Evolutionary conservation across 2,113 vertebrate species (phyloP).

Genomic region (Mobula hypostoma): DNA sequence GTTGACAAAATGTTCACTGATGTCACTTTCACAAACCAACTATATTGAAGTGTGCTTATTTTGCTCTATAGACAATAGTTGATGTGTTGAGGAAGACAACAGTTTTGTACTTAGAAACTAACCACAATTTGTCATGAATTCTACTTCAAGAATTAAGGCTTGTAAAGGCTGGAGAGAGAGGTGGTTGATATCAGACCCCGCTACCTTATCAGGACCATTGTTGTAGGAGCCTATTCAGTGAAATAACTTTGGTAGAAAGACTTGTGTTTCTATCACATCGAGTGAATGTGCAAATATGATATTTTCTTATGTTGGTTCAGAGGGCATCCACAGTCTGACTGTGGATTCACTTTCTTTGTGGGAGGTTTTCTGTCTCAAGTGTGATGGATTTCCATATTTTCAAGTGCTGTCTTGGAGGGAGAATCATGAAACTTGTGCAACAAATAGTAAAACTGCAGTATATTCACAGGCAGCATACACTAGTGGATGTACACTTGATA

Average conservation of each 20-base stretch:
- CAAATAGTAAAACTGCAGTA: not conserved
- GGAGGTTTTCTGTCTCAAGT: not conserved
- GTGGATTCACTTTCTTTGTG: not conserved
- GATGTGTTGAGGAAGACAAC: not conserved
- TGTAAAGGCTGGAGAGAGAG: not conserved
- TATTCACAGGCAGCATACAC: not conserved
- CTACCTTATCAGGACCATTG: not conserved
- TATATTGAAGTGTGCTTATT: not conserved
- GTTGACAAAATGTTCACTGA: not conserved
- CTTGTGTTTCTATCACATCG: no score
- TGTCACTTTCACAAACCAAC: not conserved
- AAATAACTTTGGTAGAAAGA: not conserved
- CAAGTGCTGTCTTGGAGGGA: not conserved
- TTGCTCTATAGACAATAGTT: not conserved
- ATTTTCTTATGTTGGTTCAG: no score
- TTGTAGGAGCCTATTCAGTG: not conserved
- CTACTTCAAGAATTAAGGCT: not conserved
- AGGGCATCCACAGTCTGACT: not conserved
- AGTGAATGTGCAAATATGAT: not conserved
- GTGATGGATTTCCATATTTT: not conserved
- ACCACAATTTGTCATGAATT: not conserved
- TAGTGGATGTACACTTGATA: slow-evolving; percentile 12
- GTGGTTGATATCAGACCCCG: not conserved
- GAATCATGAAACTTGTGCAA: not conserved
- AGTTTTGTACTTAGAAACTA: not conserved